Conservation (phyloP, 1,140 invertebrate genomes). For the Sitodiplosis mosellana region DNA sequence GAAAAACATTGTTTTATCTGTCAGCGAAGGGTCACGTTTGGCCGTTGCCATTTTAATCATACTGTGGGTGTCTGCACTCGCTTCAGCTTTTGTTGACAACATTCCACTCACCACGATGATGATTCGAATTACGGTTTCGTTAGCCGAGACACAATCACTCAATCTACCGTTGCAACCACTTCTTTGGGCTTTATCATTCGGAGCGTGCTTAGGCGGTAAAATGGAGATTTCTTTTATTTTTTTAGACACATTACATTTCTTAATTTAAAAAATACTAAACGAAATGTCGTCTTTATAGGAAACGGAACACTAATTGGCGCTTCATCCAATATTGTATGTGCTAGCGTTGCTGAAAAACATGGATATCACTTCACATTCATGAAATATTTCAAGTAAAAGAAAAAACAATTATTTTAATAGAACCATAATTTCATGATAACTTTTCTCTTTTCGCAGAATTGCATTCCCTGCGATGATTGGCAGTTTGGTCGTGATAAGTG, state of each 20-base stretch:
- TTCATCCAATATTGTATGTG: slow-evolving; percentile 68
- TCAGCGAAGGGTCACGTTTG: slow-evolving; percentile 39
- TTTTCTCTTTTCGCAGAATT: slow-evolving; percentile 32
- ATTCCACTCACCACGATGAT: slow-evolving; percentile 71
- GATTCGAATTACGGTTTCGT: slow-evolving; percentile 47
- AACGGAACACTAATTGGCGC: slow-evolving; percentile 68
- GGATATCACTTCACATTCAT: slow-evolving; percentile 60
- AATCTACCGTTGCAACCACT: slow-evolving; percentile 47
- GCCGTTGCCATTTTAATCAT: slow-evolving; percentile 51
- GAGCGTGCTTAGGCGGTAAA: slow-evolving; percentile 60
- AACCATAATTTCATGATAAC: neutral
- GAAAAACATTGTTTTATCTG: slow-evolving; percentile 38
- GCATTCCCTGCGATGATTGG: slow-evolving; percentile 60
- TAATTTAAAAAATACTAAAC: neutral
- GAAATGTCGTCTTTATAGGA: slow-evolving; percentile 26
- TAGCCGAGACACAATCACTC: slow-evolving; percentile 39
- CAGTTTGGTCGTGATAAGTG: slow-evolving; percentile 39
- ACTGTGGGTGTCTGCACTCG: slow-evolving; percentile 55
- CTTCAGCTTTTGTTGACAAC: slow-evolving; percentile 66
- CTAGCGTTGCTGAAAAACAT: slow-evolving; percentile 65
- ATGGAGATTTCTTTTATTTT: neutral
- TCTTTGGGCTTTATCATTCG: slow-evolving; percentile 56
- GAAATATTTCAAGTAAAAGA: slow-evolving; percentile 48
- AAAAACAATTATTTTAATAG: neutral
- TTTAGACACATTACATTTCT: too few species aligned